Conservation (phyloP, 2,888 invertebrate genomes). For the Aricia artaxerxes region DNA sequence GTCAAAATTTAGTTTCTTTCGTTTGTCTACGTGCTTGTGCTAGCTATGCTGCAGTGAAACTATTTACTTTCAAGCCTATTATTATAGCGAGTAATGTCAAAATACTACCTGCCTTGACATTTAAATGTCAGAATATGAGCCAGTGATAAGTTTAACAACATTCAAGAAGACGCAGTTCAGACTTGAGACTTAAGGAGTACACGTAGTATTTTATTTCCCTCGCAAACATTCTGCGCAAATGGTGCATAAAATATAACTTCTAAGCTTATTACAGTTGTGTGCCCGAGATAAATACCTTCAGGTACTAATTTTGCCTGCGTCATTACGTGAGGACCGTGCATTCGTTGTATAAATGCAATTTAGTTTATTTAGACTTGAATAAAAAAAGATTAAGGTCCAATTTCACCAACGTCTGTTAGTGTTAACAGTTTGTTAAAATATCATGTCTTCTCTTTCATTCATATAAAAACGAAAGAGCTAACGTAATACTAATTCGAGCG, state of each 20-base stretch:
- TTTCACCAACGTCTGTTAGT: too few species aligned
- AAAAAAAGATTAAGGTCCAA: too few species aligned
- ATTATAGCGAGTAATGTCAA: background rate
- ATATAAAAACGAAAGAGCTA: too few species aligned
- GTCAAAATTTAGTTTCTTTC: too few species aligned
- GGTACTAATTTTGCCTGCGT: background rate
- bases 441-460: too few species aligned
- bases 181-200: background rate
- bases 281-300: background rate
- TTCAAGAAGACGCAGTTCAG: background rate
- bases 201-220: background rate
- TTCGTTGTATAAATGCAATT: background rate
- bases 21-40: too few species aligned
- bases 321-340: background rate
- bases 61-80: background rate
- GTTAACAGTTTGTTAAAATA: too few species aligned
- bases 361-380: background rate
- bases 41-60: background rate
- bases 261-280: slow-evolving; percentile 13
- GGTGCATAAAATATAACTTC: slow-evolving; percentile 15
- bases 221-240: slow-evolving; percentile 14
- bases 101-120: slow-evolving; percentile 20
- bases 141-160: slow-evolving; percentile 4
- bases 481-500: too few species aligned
- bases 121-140: slow-evolving; percentile 26